Conservation (phyloP, 2,113 vertebrate species). For the Macquaria ambigua region DNA sequence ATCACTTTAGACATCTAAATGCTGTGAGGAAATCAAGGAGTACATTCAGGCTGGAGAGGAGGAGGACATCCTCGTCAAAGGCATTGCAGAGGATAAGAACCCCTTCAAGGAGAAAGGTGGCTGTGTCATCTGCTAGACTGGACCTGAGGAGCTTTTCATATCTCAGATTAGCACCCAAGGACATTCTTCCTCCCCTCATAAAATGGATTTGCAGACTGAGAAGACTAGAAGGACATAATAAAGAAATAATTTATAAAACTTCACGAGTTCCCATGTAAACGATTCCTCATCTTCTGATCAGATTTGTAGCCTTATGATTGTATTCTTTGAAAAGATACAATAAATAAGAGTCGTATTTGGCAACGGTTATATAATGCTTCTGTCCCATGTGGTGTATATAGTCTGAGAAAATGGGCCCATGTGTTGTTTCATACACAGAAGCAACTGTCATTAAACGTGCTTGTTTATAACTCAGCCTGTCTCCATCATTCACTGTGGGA, state of each 20-base stretch:
- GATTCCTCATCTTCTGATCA: constrained; percentile 25
- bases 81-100: constrained; percentile 96
- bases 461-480: constrained; percentile 68
- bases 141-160: constrained; percentile 72
- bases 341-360: constrained; percentile 67
- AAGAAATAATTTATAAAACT: constrained; percentile 45
- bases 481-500: constrained; percentile 53
- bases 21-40: constrained; percentile 95
- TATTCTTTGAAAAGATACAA: constrained; percentile 57
- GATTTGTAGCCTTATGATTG: constrained; percentile 56
- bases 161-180: constrained; percentile 74
- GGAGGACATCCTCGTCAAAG: constrained; percentile 94
- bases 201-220: constrained; percentile 69
- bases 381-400: constrained; percentile 46
- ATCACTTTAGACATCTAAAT: constrained; percentile 92
- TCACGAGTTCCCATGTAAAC: constrained; percentile 65
- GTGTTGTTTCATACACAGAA: constrained; percentile 61
- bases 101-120: constrained; percentile 99
- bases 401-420: constrained; percentile 44
- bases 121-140: constrained; percentile 91
- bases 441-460: constrained; percentile 69
- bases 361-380: constrained; percentile 51
- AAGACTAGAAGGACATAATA: constrained; percentile 59
- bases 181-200: constrained; percentile 53
- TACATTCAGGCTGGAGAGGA: constrained; percentile 92